phyloP scores from a whole-genome alignment of 2,113 vertebrate genomes.

The Chaetura pelagica region DNA sequence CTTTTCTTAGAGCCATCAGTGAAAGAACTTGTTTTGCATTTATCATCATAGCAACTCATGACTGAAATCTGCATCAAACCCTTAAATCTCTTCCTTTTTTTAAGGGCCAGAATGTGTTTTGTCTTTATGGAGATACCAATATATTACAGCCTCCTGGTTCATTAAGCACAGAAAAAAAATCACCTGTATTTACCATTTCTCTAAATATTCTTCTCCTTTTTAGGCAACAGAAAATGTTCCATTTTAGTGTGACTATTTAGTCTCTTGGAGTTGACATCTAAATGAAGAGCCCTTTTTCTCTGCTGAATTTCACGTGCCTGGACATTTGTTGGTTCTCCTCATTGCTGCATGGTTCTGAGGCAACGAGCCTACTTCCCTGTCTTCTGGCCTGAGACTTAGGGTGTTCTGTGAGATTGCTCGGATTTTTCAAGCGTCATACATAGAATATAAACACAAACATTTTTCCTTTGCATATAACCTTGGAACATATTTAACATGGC shows the following conservation, averaged over 20 bases:
- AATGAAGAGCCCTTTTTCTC: not conserved
- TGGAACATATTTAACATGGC: accelerated
- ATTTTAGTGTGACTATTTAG: not conserved
- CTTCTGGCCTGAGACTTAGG: not conserved
- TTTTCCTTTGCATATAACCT: not conserved
- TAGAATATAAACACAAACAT: not conserved
- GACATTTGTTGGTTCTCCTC: accelerated
- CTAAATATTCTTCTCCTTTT: not conserved
- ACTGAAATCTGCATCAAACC: not conserved
- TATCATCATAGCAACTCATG: constrained; percentile 21
- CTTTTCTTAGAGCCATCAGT: constrained; percentile 11
- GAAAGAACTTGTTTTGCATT: constrained; percentile 27
- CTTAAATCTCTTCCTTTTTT: not conserved
- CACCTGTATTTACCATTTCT: not conserved
- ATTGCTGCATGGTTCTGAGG: not conserved
- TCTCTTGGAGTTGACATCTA: not conserved
- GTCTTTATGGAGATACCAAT: not conserved
- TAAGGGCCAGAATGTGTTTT: not conserved
- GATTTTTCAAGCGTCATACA: not conserved
- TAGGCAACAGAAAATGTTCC: not conserved
- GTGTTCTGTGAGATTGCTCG: accelerated
- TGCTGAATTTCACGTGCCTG: accelerated
- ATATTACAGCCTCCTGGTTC: not conserved
- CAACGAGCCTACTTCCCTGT: not conserved
- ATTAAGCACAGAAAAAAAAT: not conserved